These are phyloP conservation scores for Pontoporia blainvillei DNA, from an alignment of 2,113 vertebrate genomes.

Conservation along the genomic window DNA sequence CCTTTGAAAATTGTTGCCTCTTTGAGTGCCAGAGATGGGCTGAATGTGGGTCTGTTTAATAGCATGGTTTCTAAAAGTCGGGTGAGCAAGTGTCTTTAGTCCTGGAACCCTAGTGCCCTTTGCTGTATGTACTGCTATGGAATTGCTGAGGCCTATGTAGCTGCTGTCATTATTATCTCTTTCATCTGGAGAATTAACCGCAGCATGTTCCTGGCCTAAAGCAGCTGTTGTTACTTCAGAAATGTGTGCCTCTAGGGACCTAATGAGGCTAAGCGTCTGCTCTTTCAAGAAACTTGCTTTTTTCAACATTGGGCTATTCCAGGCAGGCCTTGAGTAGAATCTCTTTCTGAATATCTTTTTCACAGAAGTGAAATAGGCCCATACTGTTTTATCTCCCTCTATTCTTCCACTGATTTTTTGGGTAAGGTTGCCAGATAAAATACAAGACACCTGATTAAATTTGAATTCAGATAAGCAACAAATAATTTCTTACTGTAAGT, in stretches of 20 bases:
- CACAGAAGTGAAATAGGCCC: neutral
- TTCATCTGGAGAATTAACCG: slow-evolving; percentile 1
- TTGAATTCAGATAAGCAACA: neutral
- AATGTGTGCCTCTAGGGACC: neutral
- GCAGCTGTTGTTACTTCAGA: neutral
- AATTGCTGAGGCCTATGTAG: neutral
- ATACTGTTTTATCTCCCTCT: neutral
- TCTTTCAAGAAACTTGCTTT: neutral
- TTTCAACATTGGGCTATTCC: neutral
- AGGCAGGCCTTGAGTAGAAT: neutral
- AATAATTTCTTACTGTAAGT: neutral
- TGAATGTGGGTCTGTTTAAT: neutral
- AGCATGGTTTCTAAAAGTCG: neutral
- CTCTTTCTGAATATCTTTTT: neutral
- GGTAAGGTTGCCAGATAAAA: neutral
- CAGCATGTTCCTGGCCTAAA: neutral
- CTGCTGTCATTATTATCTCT: neutral
- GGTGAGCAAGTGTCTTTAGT: neutral
- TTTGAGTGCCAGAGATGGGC: neutral
- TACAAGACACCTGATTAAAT: neutral
- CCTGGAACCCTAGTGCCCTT: neutral
- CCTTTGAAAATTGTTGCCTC: neutral
- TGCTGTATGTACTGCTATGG: no score
- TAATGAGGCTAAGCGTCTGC: neutral
- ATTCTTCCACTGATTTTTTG: neutral